Evolutionary conservation across 2,797 vertebrate genomes (phyloP).

Genomic region (Epinephelus malabaricus): DNA sequence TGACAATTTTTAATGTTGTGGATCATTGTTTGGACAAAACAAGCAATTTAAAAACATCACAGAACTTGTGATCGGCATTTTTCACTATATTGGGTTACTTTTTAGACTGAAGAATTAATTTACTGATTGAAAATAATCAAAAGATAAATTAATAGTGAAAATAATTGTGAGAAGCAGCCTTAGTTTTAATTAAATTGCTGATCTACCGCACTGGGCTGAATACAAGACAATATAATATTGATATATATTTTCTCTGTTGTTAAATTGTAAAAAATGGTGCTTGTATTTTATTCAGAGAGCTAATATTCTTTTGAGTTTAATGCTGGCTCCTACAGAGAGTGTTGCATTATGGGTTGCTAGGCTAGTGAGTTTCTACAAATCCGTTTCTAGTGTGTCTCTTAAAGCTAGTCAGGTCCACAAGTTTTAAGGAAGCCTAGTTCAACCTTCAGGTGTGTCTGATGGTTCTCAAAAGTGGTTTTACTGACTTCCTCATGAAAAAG

Average conservation of each 20-base stretch:
- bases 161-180: too few species aligned
- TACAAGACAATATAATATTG: not conserved
- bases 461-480: not conserved
- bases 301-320: too few species aligned
- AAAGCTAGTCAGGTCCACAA: not conserved
- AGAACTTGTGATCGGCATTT: not conserved
- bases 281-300: not conserved
- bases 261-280: not conserved
- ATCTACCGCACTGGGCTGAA: not conserved
- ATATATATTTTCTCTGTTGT: not conserved
- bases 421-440: not conserved
- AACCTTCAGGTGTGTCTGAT: not conserved
- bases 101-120: too few species aligned
- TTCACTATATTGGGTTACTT: not conserved
- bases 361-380: not conserved
- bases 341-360: not conserved
- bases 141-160: too few species aligned
- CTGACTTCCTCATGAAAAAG: too few species aligned
- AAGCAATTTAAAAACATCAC: not conserved
- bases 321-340: not conserved
- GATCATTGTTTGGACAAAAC: not conserved
- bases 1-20: too few species aligned
- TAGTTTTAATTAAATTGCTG: too few species aligned
- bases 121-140: not conserved
- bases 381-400: too few species aligned